Evolutionary conservation across 2,797 vertebrate species (phyloP), one percentile per base, ranked within the genome.

Genomic region (Chelmon rostratus): DNA sequence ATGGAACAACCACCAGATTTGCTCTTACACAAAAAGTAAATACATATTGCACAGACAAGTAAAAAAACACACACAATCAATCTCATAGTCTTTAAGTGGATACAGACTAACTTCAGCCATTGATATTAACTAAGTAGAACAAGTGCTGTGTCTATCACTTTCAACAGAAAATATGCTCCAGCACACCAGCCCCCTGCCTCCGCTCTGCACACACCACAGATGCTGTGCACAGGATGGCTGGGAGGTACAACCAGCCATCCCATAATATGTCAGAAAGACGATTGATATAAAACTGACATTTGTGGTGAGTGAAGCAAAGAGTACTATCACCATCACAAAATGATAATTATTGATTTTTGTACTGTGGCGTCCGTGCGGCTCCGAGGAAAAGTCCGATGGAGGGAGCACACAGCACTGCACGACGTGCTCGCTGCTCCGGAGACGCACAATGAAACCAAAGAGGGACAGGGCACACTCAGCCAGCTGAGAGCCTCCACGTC

Each of bases 71-170:
- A 38, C 73, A 70, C 82, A 76, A 90, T 86, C 92, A 86, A 93
- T 95, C 88, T 78, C 64, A 66, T 63, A 68, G 50, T 81, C 76
- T 94, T 92, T 68, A 88, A 91, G 93, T 88, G 92, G 92, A 90
- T 90, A 90, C 95, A 94, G 92, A 94, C 94, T 95, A 79, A 87
- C 82, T 80, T 95, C 92, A 93, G 93, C 93, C 87, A 89, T 91
- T 87, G 95, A 95, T 96, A 96, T 95, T 64, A 75, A 59, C 79
- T 53, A 77, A 47, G 68, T 63, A 66, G 80, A 80, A 87, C 65
- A 82, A 83, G 86, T 84, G 80, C 79, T 68, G 73, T 63, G n/a
- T 82, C 83, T 59, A 37, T 74, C 15, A 35, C 71, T 81, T 65
- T 73, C 35, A 77, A 62, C 67, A 72, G 25, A 74, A 64, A 71